A percentile compares a stretch with the other conserved stretches of the same genome.
Evolutionary conservation across 2,797 vertebrate species (phyloP).

Genomic region (Poecile montanus): DNA sequence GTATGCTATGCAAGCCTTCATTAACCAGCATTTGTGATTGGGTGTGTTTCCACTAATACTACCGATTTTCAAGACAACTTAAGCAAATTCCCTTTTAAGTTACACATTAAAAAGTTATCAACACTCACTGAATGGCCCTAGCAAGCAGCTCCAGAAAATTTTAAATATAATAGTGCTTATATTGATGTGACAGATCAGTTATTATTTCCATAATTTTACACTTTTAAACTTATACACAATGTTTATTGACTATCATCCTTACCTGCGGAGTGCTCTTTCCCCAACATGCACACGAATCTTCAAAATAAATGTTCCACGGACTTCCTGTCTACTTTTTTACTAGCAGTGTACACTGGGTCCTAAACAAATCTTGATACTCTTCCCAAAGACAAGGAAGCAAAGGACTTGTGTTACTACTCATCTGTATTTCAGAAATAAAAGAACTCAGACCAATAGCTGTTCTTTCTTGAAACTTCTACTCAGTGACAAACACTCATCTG

Average conservation of each 20-base stretch:
- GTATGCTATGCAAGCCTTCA: background rate
- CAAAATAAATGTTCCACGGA: background rate
- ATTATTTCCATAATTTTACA: background rate
- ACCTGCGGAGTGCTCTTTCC: background rate
- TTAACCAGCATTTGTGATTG: background rate
- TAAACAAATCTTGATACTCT: background rate
- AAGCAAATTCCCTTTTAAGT: background rate
- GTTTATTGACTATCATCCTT: background rate
- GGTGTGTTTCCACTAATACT: background rate
- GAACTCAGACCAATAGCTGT: background rate
- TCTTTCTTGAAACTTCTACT: background rate
- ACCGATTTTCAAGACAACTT: background rate
- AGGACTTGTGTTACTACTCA: background rate
- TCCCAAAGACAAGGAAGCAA: background rate
- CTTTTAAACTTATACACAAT: background rate
- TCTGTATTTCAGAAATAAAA: background rate
- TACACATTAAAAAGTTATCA: background rate
- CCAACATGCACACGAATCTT: background rate
- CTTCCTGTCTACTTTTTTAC: background rate
- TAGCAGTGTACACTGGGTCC: background rate
- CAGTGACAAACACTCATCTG: background rate
- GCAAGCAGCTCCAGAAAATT: background rate
- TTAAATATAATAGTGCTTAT: background rate
- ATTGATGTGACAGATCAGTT: background rate
- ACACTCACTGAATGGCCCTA: background rate